A percentile compares a stretch with the other conserved stretches of the same genome.
These are phyloP conservation scores for Liodrosophila aerea DNA, from an alignment of 2,888 invertebrate genomes.

Conservation along the genomic window DNA sequence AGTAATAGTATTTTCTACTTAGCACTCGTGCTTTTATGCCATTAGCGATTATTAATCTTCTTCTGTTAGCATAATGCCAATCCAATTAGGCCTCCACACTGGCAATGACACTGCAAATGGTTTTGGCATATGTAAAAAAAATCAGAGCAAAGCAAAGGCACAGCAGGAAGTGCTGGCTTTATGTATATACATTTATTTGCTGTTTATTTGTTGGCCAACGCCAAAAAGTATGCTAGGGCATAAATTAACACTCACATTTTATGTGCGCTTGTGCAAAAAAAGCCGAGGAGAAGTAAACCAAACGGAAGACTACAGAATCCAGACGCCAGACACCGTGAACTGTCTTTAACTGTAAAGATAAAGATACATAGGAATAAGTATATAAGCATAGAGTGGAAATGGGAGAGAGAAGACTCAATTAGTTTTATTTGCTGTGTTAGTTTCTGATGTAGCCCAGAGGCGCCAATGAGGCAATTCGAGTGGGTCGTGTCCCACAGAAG, in stretches of 20 bases:
- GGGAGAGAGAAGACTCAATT: conserved; percentile 54
- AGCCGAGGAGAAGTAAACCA: too few relatives aligned
- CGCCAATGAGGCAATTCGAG: conserved; percentile 27
- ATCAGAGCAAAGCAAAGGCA: not conserved
- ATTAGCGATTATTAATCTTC: conserved; percentile 12
- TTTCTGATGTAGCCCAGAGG: conserved; percentile 14
- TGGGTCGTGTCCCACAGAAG: conserved; percentile 17
- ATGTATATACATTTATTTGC: conserved; percentile 25
- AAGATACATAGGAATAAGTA: conserved; percentile 29
- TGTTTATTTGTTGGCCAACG: conserved; percentile 35
- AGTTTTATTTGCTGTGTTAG: conserved; percentile 54
- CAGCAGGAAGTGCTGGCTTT: not conserved
- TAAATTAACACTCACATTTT: conserved; percentile 75
- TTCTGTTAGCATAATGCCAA: conserved; percentile 9
- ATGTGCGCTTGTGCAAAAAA: conserved; percentile 28
- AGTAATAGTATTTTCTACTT: too few relatives aligned
- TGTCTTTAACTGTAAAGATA: conserved; percentile 54
- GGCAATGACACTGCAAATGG: conserved; percentile 22
- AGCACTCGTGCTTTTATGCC: not conserved
- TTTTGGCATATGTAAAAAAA: conserved; percentile 24
- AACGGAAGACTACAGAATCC: conserved; percentile 45
- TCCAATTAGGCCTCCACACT: conserved; percentile 8
- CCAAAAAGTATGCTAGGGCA: conserved; percentile 51
- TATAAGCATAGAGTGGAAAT: conserved; percentile 2
- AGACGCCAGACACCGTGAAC: conserved; percentile 34